A percentile compares a stretch with the other conserved stretches of the same genome.
These are phyloP conservation scores for Hymenochirus boettgeri DNA, from an alignment of 2,113 vertebrate species.

Conservation along the genomic window DNA sequence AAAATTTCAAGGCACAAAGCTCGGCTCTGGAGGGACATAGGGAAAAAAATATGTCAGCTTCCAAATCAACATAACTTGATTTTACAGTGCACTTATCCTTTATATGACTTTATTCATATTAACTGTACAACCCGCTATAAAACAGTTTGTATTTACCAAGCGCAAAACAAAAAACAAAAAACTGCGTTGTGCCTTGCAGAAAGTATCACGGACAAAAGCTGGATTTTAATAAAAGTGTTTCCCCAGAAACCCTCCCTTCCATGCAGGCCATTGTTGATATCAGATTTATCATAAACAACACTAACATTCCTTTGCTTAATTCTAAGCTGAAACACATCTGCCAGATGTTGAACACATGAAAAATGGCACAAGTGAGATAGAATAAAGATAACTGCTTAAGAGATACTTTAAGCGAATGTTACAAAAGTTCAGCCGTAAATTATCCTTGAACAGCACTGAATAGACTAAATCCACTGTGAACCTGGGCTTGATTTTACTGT, in stretches of 20 bases:
- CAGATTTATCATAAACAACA: slow-evolving; percentile 56
- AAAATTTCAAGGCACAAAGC: no score
- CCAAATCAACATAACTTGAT: no score
- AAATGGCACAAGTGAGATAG: slow-evolving; percentile 44
- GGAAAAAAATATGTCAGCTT: no score
- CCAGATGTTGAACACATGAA: slow-evolving; percentile 50
- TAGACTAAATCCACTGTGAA: slow-evolving; percentile 34
- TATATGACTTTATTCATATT: no score
- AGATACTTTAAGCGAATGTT: slow-evolving; percentile 43
- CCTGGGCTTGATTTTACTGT: slow-evolving; percentile 26
- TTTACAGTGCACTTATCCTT: no score
- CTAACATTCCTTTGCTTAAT: slow-evolving; percentile 41
- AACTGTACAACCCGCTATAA: neutral
- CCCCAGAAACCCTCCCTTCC: slow-evolving; percentile 56
- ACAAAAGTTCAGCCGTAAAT: slow-evolving; percentile 43
- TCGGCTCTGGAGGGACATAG: no score
- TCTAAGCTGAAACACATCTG: slow-evolving; percentile 50
- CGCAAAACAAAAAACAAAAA: neutral
- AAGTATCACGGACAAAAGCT: slow-evolving; percentile 57
- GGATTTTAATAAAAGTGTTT: slow-evolving; percentile 16
- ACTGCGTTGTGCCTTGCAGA: slow-evolving; percentile 49
- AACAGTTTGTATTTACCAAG: neutral
- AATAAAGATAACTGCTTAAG: slow-evolving; percentile 44
- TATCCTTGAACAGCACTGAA: slow-evolving; percentile 41
- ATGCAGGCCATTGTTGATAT: slow-evolving; percentile 58